phyloP scores from a whole-genome alignment of 2,888 invertebrate genomes.

The Temnothorax rugatulus region DNA sequence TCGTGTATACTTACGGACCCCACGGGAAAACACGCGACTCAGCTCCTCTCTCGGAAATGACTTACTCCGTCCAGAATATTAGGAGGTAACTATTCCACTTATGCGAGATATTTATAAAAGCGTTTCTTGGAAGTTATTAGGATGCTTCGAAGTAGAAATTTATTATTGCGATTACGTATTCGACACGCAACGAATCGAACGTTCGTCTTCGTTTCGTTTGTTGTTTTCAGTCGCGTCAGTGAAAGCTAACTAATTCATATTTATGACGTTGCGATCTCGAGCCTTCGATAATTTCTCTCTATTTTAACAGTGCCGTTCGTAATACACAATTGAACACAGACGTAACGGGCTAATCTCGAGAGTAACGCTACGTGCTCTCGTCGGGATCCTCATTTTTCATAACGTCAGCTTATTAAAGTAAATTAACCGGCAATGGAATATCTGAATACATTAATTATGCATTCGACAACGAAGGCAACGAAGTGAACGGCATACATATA shows the following conservation, averaged over 20 bases:
- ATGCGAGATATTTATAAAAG: background rate
- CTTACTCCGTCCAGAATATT: background rate
- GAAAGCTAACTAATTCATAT: background rate
- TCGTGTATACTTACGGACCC: background rate
- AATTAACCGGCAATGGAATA: conserved; percentile 56
- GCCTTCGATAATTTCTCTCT: background rate
- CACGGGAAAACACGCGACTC: conserved; percentile 13
- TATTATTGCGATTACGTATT: background rate
- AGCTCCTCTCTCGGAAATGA: background rate
- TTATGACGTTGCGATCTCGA: background rate
- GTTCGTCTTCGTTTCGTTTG: background rate
- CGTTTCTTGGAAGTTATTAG: background rate
- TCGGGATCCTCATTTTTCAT: conserved; percentile 37
- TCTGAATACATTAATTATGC: conserved; percentile 57
- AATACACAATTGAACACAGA: background rate
- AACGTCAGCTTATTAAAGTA: conserved; percentile 44
- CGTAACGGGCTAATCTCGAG: conserved; percentile 20
- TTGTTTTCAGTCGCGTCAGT: background rate
- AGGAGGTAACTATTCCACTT: background rate
- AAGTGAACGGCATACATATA: background rate
- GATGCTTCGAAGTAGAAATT: background rate
- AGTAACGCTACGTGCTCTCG: background rate
- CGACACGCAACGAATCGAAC: background rate
- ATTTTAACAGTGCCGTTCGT: conserved; percentile 10
- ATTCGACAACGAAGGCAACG: conserved; percentile 50